Evolutionary conservation across 2,113 vertebrate genomes (phyloP), one percentile per base, ranked within the genome.

Genomic region (Platichthys flesus): DNA sequence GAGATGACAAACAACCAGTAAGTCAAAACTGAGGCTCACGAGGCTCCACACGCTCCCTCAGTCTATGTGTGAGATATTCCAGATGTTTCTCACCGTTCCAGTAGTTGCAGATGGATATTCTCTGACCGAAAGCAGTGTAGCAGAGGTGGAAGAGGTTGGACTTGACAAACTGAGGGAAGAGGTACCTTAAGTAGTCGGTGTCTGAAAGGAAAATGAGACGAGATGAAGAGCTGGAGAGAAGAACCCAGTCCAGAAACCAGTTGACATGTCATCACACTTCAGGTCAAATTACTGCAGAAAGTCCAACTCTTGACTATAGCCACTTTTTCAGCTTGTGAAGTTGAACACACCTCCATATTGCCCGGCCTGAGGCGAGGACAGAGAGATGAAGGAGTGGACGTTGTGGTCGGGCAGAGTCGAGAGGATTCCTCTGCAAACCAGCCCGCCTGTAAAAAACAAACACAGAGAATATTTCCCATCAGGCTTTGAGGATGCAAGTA

Each of bases 51-150:
- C 0, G 40, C 40, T 42, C 40, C 3, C 40, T 42, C 40, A 13
- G 15, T 47, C 45, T 47, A 15, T 5, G 45, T 49, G 37, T 2
- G 28, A 55, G 9, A 61, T 51, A 62, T 63, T 14, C 35, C 18
- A 3, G 9, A 37, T 16, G 40, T 12, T 31, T 69, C 95, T 94
- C 86, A 97, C 96, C 97, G 0, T 98, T 97, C 97, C 97, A 98
- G 86, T 97, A 98, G 91, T 98, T 98, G 85, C 96, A 97, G 92
- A 97, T 96, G 71, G 97, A 97, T 65, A 97, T 91, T 67, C 78
- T 86, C 81, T 95, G 94, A 1, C 94, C 94, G 2, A 94, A 6
- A 2, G 57, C 81, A 0, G 95, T 96, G 67, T 97, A 98, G 84
- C 96, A 98, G 40, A 97, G 35, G 71, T 94, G 94, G 74, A 91